A percentile compares a stretch with the other conserved stretches of the same genome.
Evolutionary conservation across 1,140 invertebrate genomes (phyloP).

Genomic region (Cherax quadricarinatus): DNA sequence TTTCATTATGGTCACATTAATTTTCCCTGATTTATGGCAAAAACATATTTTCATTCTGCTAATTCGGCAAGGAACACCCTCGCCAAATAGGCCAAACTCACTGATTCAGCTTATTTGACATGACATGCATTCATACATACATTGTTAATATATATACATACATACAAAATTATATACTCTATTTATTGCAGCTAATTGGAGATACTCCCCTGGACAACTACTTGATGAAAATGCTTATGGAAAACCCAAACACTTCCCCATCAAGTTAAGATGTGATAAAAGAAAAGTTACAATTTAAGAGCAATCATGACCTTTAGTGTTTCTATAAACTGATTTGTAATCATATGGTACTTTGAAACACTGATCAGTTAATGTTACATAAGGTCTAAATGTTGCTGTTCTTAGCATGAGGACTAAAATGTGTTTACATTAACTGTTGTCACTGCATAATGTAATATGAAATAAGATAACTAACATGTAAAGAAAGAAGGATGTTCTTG

Average conservation of each 20-base stretch:
- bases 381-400: not conserved
- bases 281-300: not conserved
- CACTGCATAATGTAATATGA: not conserved
- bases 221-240: slow-evolving; percentile 68
- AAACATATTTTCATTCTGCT: too few species aligned
- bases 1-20: too few species aligned
- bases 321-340: not conserved
- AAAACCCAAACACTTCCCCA: slow-evolving; percentile 75
- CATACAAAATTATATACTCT: not conserved
- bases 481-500: not conserved
- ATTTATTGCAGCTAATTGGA: slow-evolving; percentile 74
- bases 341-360: not conserved
- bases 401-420: not conserved
- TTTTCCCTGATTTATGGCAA: too few species aligned
- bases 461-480: not conserved
- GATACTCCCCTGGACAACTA: slow-evolving; percentile 76
- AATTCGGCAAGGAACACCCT: too few species aligned
- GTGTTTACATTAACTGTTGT: not conserved
- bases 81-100: too few species aligned
- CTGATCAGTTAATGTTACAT: not conserved
- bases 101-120: too few species aligned
- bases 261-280: slow-evolving; percentile 22
- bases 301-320: slow-evolving; percentile 5
- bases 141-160: too few species aligned
- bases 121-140: too few species aligned